Evolutionary conservation across 2,113 vertebrate genomes (phyloP).

Genomic region (Amblyopsis rosae): DNA sequence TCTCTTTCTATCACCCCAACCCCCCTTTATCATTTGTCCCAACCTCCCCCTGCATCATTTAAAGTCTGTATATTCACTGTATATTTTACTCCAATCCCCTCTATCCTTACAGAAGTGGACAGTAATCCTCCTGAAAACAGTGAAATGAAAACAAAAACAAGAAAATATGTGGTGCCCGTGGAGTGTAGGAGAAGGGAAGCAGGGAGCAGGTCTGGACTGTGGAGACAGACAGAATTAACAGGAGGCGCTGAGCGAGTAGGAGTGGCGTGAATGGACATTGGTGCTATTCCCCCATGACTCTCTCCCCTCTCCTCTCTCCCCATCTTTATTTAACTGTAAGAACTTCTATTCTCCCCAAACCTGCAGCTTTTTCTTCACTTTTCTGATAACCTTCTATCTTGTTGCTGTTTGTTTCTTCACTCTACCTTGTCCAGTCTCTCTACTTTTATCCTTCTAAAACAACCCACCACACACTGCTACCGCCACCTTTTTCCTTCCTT

Average conservation of each 20-base stretch:
- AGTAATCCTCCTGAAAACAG: constrained; percentile 51
- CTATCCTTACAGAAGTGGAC: constrained; percentile 62
- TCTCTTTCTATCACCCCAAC: constrained; percentile 61
- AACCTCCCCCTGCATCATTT: constrained; percentile 45
- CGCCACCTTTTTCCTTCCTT: not conserved
- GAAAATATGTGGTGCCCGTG: not conserved
- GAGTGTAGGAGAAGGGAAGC: constrained; percentile 6
- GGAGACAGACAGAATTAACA: constrained; percentile 58
- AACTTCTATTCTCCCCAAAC: not conserved
- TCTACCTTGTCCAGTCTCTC: constrained; percentile 1
- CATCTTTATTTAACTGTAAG: no score
- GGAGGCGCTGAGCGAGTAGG: constrained; percentile 57
- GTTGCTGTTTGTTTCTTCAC: not conserved
- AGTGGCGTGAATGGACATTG: constrained; percentile 45
- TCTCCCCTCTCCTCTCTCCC: constrained; percentile 8
- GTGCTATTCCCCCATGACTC: constrained; percentile 60
- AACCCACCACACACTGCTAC: not conserved
- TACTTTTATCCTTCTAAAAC: constrained; percentile 1
- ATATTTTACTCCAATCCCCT: constrained; percentile 41
- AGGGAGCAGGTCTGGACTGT: constrained; percentile 15
- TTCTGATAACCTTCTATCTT: not conserved
- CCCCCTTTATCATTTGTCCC: constrained; percentile 14
- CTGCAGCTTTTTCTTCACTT: no score
- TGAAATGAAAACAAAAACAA: constrained; percentile 44
- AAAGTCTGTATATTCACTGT: constrained; percentile 21